These are phyloP conservation scores for Pangasius krempfi DNA, from an alignment of 2,797 vertebrate genomes.

Conservation along the genomic window DNA sequence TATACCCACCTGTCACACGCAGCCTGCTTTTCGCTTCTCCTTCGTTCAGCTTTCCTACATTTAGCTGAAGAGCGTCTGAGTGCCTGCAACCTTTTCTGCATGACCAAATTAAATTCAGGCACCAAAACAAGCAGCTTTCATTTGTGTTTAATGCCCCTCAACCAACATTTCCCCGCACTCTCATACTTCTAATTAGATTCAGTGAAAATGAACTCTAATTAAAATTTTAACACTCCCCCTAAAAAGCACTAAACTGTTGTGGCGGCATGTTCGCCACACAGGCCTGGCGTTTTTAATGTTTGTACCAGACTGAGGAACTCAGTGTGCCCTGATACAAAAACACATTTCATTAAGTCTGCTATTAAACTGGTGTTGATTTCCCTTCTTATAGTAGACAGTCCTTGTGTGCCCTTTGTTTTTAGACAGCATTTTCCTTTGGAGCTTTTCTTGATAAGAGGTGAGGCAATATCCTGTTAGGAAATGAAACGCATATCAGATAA, in stretches of 20 bases:
- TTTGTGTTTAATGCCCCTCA: conserved; percentile 70
- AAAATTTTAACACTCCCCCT: conserved; percentile 67
- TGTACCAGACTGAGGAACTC: conserved; percentile 27
- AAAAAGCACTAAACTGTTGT: conserved; percentile 52
- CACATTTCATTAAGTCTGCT: conserved; percentile 46
- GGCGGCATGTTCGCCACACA: conserved; percentile 7
- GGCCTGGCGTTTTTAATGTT: not conserved
- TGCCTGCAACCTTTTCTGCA: conserved; percentile 32
- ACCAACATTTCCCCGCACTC: conserved; percentile 52
- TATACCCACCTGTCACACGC: conserved; percentile 32
- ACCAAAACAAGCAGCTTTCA: conserved; percentile 73
- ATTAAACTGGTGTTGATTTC: conserved; percentile 68
- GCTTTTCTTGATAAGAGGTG: conserved; percentile 70
- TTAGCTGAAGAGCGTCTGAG: conserved; percentile 16
- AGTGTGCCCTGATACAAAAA: conserved; percentile 39
- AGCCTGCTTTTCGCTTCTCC: not conserved
- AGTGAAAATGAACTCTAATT: conserved; percentile 74
- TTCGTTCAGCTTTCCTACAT: not conserved
- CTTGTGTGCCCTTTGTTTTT: conserved; percentile 47
- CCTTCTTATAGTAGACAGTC: conserved; percentile 41
- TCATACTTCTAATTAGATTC: conserved; percentile 77
- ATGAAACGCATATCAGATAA: conserved; percentile 66
- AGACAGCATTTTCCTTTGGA: conserved; percentile 52
- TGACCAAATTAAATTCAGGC: conserved; percentile 63
- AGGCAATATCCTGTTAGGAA: conserved; percentile 79